These are phyloP conservation scores for Hucho hucho DNA, from an alignment of 2,113 vertebrate genomes.

Conservation along the genomic window DNA sequence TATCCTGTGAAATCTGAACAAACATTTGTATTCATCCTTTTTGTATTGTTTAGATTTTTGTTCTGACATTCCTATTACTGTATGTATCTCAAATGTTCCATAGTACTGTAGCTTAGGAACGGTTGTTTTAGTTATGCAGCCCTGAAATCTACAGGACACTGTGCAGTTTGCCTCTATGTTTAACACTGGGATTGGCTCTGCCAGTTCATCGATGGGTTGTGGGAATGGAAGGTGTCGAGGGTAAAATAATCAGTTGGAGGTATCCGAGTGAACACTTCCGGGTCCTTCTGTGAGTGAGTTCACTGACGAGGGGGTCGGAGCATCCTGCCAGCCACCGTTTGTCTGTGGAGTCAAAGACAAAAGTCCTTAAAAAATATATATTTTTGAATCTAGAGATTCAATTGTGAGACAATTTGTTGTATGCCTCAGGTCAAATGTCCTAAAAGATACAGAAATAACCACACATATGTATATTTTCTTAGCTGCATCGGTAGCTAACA, in stretches of 20 bases:
- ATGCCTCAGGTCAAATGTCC: not conserved
- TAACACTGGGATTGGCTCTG: slow-evolving; percentile 67
- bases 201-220: slow-evolving; percentile 63
- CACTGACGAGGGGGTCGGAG: slow-evolving; percentile 98
- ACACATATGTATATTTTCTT: too few relatives aligned
- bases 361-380: not conserved
- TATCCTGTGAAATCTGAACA: slow-evolving; percentile 76
- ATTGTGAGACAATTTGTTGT: not conserved
- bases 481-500: too few relatives aligned
- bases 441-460: slow-evolving; percentile 9
- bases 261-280: slow-evolving; percentile 98
- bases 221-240: slow-evolving; percentile 71
- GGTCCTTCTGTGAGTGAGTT: slow-evolving; percentile 99
- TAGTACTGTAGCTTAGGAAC: slow-evolving; percentile 58
- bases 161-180: slow-evolving; percentile 51
- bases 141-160: slow-evolving; percentile 48
- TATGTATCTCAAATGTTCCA: slow-evolving; percentile 70
- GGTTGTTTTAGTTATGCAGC: slow-evolving; percentile 44
- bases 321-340: slow-evolving; percentile 99
- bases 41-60: slow-evolving; percentile 47
- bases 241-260: slow-evolving; percentile 90
- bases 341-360: slow-evolving; percentile 74
- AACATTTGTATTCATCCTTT: slow-evolving; percentile 59
- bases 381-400: not conserved
- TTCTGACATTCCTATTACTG: slow-evolving; percentile 59